phyloP scores from a whole-genome alignment of 2,797 vertebrate genomes.

The Vespertilio murinus region DNA sequence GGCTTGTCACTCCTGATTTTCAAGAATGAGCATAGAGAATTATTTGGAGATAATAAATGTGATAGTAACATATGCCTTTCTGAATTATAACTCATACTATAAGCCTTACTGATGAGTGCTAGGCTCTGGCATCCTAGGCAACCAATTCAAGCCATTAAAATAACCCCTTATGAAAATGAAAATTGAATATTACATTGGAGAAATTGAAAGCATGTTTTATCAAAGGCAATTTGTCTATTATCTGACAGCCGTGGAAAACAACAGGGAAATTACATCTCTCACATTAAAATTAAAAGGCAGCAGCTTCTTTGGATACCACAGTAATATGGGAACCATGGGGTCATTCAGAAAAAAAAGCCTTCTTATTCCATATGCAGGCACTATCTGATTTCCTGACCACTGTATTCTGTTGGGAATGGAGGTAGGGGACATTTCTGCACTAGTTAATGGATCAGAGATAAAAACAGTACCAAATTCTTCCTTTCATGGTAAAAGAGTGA shows the following conservation, averaged over 20 bases:
- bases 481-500: not conserved
- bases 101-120: conserved; percentile 75
- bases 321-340: conserved; percentile 64
- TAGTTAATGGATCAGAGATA: conserved; percentile 57
- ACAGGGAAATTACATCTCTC: conserved; percentile 56
- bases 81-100: conserved; percentile 66
- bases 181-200: conserved; percentile 71
- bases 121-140: conserved; percentile 69
- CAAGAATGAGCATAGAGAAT: conserved; percentile 65
- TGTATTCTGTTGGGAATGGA: not conserved
- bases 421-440: not conserved
- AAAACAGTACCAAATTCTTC: conserved; percentile 50
- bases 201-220: conserved; percentile 78
- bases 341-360: conserved; percentile 49
- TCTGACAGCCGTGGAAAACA: conserved; percentile 57
- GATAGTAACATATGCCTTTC: conserved; percentile 13
- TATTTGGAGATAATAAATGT: conserved; percentile 77
- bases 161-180: conserved; percentile 74
- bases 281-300: conserved; percentile 63
- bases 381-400: conserved; percentile 18
- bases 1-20: conserved; percentile 58
- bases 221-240: conserved; percentile 79
- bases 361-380: conserved; percentile 49
- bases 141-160: conserved; percentile 68
- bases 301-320: conserved; percentile 53